A percentile compares a stretch with the other conserved stretches of the same genome.
Conservation (phyloP, 2,888 invertebrate species). For the Ormia ochracea region DNA sequence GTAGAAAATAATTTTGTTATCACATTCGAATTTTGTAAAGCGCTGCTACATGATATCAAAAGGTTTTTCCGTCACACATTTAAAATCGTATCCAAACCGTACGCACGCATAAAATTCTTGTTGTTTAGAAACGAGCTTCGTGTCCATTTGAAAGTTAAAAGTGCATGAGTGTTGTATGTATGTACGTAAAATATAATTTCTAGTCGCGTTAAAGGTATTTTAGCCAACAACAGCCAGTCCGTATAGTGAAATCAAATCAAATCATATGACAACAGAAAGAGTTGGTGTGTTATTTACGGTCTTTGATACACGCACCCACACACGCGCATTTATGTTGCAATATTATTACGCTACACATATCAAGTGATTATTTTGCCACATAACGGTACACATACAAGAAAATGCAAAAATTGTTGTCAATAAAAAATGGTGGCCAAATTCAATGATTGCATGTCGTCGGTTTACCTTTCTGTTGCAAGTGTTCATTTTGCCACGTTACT, state of each 20-base stretch:
- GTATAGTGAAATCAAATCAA: constrained; percentile 29
- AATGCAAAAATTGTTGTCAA: constrained; percentile 16
- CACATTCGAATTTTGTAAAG: constrained; percentile 55
- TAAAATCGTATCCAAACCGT: constrained; percentile 54
- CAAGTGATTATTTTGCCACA: constrained; percentile 57
- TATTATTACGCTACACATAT: constrained; percentile 43
- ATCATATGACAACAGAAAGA: constrained; percentile 26
- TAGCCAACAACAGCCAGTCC: background rate
- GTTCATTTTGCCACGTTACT: constrained; percentile 49
- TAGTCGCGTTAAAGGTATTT: constrained; percentile 26
- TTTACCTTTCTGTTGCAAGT: constrained; percentile 31
- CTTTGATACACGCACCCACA: background rate
- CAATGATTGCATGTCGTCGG: constrained; percentile 51
- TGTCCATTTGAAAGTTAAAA: constrained; percentile 5
- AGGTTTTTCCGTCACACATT: constrained; percentile 55
- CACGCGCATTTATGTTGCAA: constrained; percentile 12
- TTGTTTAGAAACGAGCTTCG: constrained; percentile 35
- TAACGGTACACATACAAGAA: constrained; percentile 19
- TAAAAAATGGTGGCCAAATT: constrained; percentile 32
- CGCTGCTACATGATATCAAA: constrained; percentile 52
- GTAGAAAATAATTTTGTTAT: constrained; percentile 57
- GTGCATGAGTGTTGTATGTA: background rate
- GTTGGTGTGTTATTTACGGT: background rate
- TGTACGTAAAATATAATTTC: background rate
- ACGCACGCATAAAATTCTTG: constrained; percentile 49